Evolutionary conservation across 2,113 vertebrate genomes (phyloP), one percentile per base, ranked within the genome.

Genomic region (Campylomormyrus tamandua): DNA sequence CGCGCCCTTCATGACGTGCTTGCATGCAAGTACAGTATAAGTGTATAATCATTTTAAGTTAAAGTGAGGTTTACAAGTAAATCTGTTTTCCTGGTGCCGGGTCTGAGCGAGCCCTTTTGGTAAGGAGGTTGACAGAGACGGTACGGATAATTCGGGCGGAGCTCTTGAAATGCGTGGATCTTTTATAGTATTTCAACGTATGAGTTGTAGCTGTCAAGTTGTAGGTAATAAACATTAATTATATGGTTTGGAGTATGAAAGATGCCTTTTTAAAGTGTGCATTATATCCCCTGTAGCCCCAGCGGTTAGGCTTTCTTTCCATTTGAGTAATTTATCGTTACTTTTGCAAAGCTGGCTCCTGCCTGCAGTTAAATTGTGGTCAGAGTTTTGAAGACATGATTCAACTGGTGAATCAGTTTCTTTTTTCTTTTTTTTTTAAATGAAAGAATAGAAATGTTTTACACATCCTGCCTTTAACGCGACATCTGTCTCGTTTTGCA

Each of bases 301-400:
- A 35, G 85, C 17, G 85, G 85, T 46, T 86, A 42, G 21, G 5
- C 49, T 35, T 2, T 39, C 85, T 90, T 90, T 90, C 90, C 31
- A 88, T 56, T 58, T 90, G 90, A 90, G 90, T 90, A 83, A 90
- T 87, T 88, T 88, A 66, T 50, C 90, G 86, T 90, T 90, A 83
- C 24, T 56, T 17, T 21, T 48, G 39, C 50, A 13, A 80, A 24
- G 49, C 35, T 11, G 42, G 50, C 27, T 66, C 39, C 86, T 52
- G 31, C 35, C 39, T 83, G 70, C 87, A 83, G 49, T 88, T 83
- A 83, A 27, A 87, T 46, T 88, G 50, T 58, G 87, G 48, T 85
- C 31, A 39, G 35, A 53, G 31, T 9, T 48, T 77, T 58, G 50
- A n/a, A 70, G 52, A 62, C 35, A 45, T 89, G 77, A 89, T 85